Evolutionary conservation across 2,888 invertebrate genomes (phyloP).

Genomic region (Drosophila testacea): DNA sequence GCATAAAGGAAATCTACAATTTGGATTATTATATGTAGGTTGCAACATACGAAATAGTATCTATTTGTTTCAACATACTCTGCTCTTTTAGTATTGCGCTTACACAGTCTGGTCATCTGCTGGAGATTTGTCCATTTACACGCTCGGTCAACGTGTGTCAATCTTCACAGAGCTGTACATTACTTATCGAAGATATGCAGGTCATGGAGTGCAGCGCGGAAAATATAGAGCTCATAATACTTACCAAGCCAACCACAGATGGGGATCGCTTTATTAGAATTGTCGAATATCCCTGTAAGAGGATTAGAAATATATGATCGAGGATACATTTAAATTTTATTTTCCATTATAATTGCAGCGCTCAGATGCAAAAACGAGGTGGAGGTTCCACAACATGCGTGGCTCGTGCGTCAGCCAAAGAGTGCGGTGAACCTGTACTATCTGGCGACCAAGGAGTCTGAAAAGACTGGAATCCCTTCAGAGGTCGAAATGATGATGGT

Average conservation of each 20-base stretch:
- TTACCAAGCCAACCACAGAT: slow-evolving; percentile 71
- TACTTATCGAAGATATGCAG: slow-evolving; percentile 82
- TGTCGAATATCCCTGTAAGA: slow-evolving; percentile 84
- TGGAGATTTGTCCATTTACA: slow-evolving; percentile 83
- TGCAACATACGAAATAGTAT: neutral
- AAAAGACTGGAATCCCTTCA: slow-evolving; percentile 65
- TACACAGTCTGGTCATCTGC: slow-evolving; percentile 79
- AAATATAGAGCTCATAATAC: slow-evolving; percentile 80
- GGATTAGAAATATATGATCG: neutral
- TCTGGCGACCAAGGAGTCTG: slow-evolving; percentile 70
- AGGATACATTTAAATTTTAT: neutral
- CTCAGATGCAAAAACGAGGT: slow-evolving; percentile 82
- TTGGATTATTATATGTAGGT: slow-evolving; percentile 82
- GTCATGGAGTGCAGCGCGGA: slow-evolving; percentile 83
- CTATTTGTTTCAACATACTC: neutral
- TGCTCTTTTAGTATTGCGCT: slow-evolving; percentile 73
- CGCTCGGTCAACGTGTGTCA: slow-evolving; percentile 66
- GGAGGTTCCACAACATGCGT: slow-evolving; percentile 75
- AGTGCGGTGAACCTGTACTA: slow-evolving; percentile 84
- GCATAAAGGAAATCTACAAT: slow-evolving; percentile 80
- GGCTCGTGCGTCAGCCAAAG: slow-evolving; percentile 84
- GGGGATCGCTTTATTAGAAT: slow-evolving; percentile 77
- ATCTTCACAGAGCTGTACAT: slow-evolving; percentile 8
- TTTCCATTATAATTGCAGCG: slow-evolving; percentile 55
- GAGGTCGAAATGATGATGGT: slow-evolving; percentile 84